Evolutionary conservation across 2,113 vertebrate species (phyloP).

Genomic region (Vulpes ferrilata): DNA sequence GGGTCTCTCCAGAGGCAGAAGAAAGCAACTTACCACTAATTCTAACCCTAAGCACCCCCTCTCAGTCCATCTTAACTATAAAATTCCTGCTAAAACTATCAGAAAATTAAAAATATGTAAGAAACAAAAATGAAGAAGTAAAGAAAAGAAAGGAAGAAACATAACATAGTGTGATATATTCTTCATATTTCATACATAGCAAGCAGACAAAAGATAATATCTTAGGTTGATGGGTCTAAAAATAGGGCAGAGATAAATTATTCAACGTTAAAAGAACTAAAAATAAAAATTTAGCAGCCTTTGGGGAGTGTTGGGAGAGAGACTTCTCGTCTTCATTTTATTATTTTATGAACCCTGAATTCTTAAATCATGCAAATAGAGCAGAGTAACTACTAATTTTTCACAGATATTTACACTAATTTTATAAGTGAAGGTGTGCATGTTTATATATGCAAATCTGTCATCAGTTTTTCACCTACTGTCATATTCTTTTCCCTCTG

Average conservation of each 20-base stretch:
- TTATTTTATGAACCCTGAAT: constrained; percentile 47
- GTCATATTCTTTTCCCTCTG: not conserved
- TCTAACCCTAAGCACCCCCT: not conserved
- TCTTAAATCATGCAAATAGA: constrained; percentile 7
- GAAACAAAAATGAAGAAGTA: not conserved
- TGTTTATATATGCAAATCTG: not conserved
- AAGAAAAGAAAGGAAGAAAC: not conserved
- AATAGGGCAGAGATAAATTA: constrained; percentile 76
- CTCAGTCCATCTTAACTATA: not conserved
- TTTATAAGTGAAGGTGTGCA: not conserved
- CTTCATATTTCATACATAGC: not conserved
- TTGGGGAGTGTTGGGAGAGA: not conserved
- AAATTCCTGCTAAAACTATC: constrained; percentile 11
- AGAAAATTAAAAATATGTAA: not conserved
- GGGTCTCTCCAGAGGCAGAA: not conserved
- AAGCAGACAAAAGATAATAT: constrained; percentile 38
- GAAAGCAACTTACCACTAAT: not conserved
- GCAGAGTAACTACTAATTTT: not conserved
- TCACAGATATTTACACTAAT: not conserved
- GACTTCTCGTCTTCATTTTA: constrained; percentile 7
- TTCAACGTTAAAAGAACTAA: constrained; percentile 75
- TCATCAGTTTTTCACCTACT: not conserved
- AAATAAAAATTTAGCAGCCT: constrained; percentile 65
- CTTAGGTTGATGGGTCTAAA: constrained; percentile 67
- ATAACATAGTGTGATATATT: not conserved